Conservation (phyloP, 2,797 vertebrate genomes). For the Hydrophis major region DNA sequence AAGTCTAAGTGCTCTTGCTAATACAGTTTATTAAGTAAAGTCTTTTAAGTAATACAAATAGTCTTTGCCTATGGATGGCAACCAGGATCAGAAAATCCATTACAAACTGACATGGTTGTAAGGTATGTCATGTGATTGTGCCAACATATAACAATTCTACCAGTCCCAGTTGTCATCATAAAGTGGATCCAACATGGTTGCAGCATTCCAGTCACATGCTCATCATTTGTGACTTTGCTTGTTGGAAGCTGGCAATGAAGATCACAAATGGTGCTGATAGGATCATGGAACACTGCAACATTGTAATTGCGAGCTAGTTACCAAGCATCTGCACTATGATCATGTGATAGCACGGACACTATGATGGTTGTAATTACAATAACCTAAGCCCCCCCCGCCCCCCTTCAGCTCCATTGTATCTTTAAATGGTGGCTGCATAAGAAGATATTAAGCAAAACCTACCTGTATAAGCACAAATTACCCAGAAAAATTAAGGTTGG, state of each 20-base stretch:
- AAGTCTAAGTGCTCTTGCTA: background rate
- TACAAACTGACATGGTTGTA: background rate
- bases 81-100: background rate
- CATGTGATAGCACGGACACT: background rate
- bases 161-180: background rate
- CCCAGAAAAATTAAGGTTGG: background rate
- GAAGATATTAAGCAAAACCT: background rate
- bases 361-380: background rate
- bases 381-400: background rate
- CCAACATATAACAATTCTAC: background rate
- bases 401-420: background rate
- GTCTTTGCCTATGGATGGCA: background rate
- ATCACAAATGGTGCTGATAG: background rate
- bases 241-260: background rate
- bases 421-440: background rate
- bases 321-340: background rate
- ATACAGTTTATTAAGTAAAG: background rate
- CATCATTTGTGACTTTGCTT: background rate
- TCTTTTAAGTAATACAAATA: background rate
- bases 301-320: background rate
- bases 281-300: background rate
- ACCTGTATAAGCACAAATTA: background rate
- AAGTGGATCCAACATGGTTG: background rate
- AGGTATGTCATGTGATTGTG: background rate
- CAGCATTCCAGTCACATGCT: background rate